Conservation (phyloP, 2,888 invertebrate species). For the Protophormia terraenovae region DNA sequence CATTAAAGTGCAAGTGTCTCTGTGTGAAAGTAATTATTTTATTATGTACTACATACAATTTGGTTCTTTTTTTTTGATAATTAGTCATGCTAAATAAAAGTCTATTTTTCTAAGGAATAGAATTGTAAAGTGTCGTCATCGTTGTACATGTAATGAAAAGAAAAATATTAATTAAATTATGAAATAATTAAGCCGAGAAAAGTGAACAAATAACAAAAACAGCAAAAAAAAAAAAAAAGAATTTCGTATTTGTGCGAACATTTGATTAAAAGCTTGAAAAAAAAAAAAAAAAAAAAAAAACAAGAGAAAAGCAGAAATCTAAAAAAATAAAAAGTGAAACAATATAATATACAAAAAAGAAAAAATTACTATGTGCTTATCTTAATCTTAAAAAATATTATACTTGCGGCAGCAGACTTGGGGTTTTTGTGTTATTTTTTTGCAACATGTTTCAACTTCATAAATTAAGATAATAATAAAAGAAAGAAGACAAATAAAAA, state of each 20-base stretch:
- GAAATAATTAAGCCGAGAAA: slow-evolving; percentile 51
- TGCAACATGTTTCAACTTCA: slow-evolving; percentile 1
- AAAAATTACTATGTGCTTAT: neutral
- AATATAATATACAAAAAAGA: neutral
- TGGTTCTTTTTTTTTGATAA: slow-evolving; percentile 43
- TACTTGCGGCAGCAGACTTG: neutral
- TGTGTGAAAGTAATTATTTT: slow-evolving; percentile 17
- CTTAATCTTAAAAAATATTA: slow-evolving; percentile 29
- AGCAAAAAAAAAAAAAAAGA: neutral
- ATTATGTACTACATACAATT: neutral
- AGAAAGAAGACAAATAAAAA: neutral
- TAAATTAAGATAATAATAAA: neutral
- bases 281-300: too few species aligned
- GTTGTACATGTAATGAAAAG: slow-evolving; percentile 13
- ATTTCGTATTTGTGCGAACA: neutral
- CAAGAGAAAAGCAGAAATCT: neutral
- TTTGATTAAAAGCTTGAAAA: neutral
- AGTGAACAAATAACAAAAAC: slow-evolving; percentile 4
- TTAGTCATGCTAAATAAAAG: slow-evolving; percentile 56
- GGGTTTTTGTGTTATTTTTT: neutral
- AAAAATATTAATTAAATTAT: slow-evolving; percentile 67
- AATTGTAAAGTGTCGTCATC: slow-evolving; percentile 56
- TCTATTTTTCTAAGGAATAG: neutral
- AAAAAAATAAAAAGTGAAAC: neutral
- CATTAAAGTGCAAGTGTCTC: slow-evolving; percentile 6